phyloP scores from a whole-genome alignment of 2,888 invertebrate genomes.

The Teleiodes luculella region DNA sequence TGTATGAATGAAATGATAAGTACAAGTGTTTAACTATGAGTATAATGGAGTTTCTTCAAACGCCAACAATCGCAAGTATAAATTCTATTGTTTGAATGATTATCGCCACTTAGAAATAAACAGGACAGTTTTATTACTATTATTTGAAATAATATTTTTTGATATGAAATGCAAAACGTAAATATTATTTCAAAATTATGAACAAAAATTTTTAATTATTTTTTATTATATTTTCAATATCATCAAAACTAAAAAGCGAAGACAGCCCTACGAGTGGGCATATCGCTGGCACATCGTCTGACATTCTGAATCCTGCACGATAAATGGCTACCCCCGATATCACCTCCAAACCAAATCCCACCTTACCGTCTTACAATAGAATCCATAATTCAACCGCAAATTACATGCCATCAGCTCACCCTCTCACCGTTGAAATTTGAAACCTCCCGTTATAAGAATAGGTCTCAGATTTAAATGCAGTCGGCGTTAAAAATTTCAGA shows the following conservation, averaged over 20 bases:
- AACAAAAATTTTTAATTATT: too few relatives aligned
- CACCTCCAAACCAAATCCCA: conserved; percentile 22
- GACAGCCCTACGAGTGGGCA: background rate
- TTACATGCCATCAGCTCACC: background rate
- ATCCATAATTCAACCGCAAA: conserved; percentile 14
- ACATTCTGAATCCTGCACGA: conserved; percentile 8
- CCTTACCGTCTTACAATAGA: conserved; percentile 20
- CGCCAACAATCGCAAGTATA: too few relatives aligned
- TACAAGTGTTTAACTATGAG: too few relatives aligned
- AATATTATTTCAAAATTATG: too few relatives aligned
- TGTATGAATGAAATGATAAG: too few relatives aligned
- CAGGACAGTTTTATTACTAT: too few relatives aligned
- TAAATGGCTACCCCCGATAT: conserved; percentile 24
- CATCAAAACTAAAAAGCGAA: background rate
- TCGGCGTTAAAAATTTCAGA: background rate
- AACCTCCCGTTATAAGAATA: background rate
- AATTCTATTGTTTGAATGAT: too few relatives aligned
- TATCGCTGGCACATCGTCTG: background rate
- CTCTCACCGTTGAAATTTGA: background rate
- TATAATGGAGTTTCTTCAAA: too few relatives aligned
- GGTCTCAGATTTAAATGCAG: background rate
- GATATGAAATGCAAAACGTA: too few relatives aligned
- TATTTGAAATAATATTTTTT: too few relatives aligned
- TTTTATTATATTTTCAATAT: background rate
- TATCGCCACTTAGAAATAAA: too few relatives aligned